A percentile compares a stretch with the other conserved stretches of the same genome.
Conservation (phyloP, 2,113 vertebrate species). For the Potamarius usumacintae region DNA sequence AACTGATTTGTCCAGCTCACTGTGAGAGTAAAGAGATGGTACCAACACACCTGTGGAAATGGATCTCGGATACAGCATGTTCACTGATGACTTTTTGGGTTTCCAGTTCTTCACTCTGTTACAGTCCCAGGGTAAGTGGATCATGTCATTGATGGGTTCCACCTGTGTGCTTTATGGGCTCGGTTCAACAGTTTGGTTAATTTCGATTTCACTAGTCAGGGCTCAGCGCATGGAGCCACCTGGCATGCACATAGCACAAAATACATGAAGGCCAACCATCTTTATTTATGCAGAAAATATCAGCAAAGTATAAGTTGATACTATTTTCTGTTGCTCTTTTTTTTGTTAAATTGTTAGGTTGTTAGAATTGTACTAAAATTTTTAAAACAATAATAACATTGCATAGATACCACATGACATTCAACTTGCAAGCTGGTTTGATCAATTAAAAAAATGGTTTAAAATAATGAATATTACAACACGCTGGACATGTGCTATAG, state of each 20-base stretch:
- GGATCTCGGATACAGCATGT: not conserved
- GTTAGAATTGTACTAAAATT: not conserved
- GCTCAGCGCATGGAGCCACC: not conserved
- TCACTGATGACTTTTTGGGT: not conserved
- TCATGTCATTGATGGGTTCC: slow-evolving; percentile 23
- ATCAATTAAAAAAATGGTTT: not conserved
- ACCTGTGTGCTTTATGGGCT: slow-evolving; percentile 10
- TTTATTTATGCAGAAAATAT: not conserved
- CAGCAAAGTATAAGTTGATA: not conserved
- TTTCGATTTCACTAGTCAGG: slow-evolving; percentile 17
- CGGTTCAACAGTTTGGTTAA: not conserved
- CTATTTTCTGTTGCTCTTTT: not conserved
- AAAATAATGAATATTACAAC: not conserved
- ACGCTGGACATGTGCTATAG: not conserved
- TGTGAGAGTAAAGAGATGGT: not conserved
- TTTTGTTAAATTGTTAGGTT: not conserved
- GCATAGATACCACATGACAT: not conserved
- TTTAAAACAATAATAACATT: not conserved
- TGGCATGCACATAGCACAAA: not conserved
- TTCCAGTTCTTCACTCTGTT: slow-evolving; percentile 12
- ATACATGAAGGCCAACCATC: not conserved
- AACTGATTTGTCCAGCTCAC: not conserved
- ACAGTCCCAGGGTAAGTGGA: slow-evolving; percentile 1
- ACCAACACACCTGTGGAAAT: not conserved
- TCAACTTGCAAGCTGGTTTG: not conserved